Base-by-base conservation (phyloP, 2,797 vertebrate genomes). In the Rhinophrynus dorsalis region DNA sequence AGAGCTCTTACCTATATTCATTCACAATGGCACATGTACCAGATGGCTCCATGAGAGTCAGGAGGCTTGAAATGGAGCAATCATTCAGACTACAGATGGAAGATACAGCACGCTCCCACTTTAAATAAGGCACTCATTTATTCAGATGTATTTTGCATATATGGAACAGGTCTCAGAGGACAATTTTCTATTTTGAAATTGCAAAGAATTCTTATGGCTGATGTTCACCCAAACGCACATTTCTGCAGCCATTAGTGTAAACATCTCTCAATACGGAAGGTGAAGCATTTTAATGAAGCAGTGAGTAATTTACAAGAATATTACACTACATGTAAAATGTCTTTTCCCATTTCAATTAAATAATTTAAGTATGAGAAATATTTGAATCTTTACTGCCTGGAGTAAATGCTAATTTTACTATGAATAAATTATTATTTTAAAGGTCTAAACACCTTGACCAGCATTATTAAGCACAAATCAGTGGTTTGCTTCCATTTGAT, bases 11-110 rank as follows among this genome's bases (percentile, higher is more conserved):
- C 80, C 84, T 80, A 79, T 78, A 80, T 83, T 77, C 78, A 55
- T 76, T 76, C 75, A 78, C 80, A 78, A 45, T 67, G 75, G 72
- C 74, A 0, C 40, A 66, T 75, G 59, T 74, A 80, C 80, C 88
- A 89, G 86, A 89, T 84, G 87, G 85, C 74, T 85, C 77, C 83
- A 82, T 74, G 77, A 81, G 80, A 82, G 86, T 86, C 79, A 75
- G 80, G 84, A 89, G 85, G 81, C 82, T 87, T 87, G 77, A 85
- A 88, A 85, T 74, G 81, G 84, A 85, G 82, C 79, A 79, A 83
- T 84, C 79, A 80, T 81, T 88, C 81, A 80, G 79, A 76, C 73
- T 83, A 75, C 82, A 84, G 82, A 85, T 89, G 84, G 82, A 87
- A 87, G 77, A 82, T 77, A 77, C 81, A 81, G 77, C 69, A 77